phyloP scores from a whole-genome alignment of 2,797 vertebrate genomes.

The Gobionotothen gibberifrons region DNA sequence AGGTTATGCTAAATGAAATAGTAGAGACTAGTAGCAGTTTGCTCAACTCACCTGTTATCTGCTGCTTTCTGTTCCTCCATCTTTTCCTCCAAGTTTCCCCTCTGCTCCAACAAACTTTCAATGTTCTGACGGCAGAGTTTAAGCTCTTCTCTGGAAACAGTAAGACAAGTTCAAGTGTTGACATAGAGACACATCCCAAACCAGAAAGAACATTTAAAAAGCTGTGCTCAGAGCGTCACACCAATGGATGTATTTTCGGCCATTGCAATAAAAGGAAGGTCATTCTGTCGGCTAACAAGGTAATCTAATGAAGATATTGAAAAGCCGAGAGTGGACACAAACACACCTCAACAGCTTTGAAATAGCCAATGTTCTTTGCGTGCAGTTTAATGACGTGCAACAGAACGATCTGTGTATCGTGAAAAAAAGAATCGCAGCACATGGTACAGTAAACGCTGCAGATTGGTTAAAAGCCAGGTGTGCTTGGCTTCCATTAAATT shows the following conservation, averaged over 20 bases:
- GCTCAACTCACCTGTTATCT: constrained; percentile 81
- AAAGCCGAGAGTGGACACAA: constrained; percentile 29
- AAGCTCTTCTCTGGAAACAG: constrained; percentile 78
- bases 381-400: constrained; percentile 62
- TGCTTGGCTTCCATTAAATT: constrained; percentile 37
- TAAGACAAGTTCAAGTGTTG: constrained; percentile 18
- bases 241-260: constrained; percentile 30
- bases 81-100: constrained; percentile 77
- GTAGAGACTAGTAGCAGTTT: not conserved
- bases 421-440: constrained; percentile 35
- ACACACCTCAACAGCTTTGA: constrained; percentile 40
- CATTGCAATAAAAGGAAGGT: constrained; percentile 15
- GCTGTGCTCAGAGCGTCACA: constrained; percentile 16
- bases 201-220: constrained; percentile 17
- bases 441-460: not conserved
- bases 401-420: constrained; percentile 53
- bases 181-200: constrained; percentile 11
- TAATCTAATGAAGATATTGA: constrained; percentile 42
- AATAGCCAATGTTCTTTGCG: constrained; percentile 48
- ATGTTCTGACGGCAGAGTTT: constrained; percentile 79
- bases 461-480: too few species aligned
- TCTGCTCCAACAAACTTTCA: constrained; percentile 77
- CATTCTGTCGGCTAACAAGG: constrained; percentile 31
- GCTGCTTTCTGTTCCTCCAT: constrained; percentile 76
- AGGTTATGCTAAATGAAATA: not conserved